These are phyloP conservation scores for Magallana gigas DNA, from an alignment of 1,140 invertebrate species.

Conservation along the genomic window DNA sequence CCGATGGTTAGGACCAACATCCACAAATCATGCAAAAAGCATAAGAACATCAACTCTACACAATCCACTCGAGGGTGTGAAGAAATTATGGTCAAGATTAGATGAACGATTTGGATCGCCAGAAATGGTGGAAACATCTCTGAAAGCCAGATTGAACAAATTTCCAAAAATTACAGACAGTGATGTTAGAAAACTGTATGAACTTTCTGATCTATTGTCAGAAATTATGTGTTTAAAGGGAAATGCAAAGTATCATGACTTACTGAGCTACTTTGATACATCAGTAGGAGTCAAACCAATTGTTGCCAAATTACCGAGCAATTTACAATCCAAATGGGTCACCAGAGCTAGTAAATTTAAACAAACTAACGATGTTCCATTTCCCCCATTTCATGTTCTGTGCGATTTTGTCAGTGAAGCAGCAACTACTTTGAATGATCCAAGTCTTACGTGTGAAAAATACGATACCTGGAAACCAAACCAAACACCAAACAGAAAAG, in stretches of 20 bases:
- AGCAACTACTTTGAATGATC: slow-evolving; percentile 52
- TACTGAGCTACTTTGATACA: slow-evolving; percentile 58
- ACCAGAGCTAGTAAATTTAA: slow-evolving; percentile 52
- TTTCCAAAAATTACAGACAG: too few species aligned
- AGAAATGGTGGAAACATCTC: too few species aligned
- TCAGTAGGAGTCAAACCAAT: slow-evolving; percentile 52
- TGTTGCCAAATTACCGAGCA: slow-evolving; percentile 48
- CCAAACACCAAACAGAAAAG: background rate
- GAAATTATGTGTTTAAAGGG: slow-evolving; percentile 37
- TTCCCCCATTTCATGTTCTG: too few species aligned
- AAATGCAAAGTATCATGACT: slow-evolving; percentile 29
- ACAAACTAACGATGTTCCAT: slow-evolving; percentile 40
- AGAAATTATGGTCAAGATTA: slow-evolving; percentile 34
- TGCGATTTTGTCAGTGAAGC: too few species aligned
- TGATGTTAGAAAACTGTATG: too few species aligned
- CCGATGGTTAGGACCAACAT: too few species aligned
- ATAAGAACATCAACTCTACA: too few species aligned
- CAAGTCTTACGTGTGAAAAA: slow-evolving; percentile 36
- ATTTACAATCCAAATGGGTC: slow-evolving; percentile 45
- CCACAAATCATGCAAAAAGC: too few species aligned
- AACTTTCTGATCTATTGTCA: too few species aligned
- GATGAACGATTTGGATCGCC: background rate
- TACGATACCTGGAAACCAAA: background rate
- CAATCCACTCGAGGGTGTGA: too few species aligned
- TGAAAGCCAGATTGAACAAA: too few species aligned